Conservation (phyloP, 2,113 vertebrate genomes). For the Ifrita kowaldi region DNA sequence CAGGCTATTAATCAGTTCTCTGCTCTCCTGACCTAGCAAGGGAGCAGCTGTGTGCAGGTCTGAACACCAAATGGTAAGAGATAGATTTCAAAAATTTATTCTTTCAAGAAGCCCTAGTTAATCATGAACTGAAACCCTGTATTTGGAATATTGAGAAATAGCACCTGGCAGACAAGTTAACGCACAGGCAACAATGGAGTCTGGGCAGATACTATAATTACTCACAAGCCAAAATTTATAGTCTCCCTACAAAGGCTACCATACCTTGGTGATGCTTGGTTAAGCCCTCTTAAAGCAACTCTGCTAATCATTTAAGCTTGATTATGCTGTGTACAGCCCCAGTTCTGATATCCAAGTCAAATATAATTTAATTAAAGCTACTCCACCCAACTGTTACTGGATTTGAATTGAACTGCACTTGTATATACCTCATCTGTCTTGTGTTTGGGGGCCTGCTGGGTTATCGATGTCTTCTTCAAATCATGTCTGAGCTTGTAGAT, state of each 20-base stretch:
- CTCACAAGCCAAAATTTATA: slow-evolving; percentile 24
- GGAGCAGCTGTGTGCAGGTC: neutral
- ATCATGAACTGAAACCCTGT: neutral
- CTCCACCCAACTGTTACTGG: neutral
- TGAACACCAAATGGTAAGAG: neutral
- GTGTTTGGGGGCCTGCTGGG: slow-evolving; percentile 81
- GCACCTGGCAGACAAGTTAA: neutral
- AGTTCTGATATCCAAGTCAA: slow-evolving; percentile 10
- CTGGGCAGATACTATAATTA: slow-evolving; percentile 14
- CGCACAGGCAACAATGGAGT: neutral
- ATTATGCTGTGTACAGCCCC: neutral
- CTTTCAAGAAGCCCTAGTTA: neutral
- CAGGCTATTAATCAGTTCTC: neutral
- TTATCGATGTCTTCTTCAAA: slow-evolving; percentile 88
- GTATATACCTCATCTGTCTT: slow-evolving; percentile 81
- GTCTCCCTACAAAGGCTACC: neutral
- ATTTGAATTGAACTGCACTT: neutral
- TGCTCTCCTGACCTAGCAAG: neutral
- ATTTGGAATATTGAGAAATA: slow-evolving; percentile 12
- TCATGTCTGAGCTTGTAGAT: slow-evolving; percentile 95
- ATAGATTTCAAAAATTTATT: neutral
- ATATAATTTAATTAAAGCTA: slow-evolving; percentile 14
- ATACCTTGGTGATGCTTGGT: neutral
- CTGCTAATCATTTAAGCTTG: slow-evolving; percentile 38
- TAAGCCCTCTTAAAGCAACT: slow-evolving; percentile 33